phyloP scores from a whole-genome alignment of 2,888 invertebrate species.

The Pristionchus exspectatus region DNA sequence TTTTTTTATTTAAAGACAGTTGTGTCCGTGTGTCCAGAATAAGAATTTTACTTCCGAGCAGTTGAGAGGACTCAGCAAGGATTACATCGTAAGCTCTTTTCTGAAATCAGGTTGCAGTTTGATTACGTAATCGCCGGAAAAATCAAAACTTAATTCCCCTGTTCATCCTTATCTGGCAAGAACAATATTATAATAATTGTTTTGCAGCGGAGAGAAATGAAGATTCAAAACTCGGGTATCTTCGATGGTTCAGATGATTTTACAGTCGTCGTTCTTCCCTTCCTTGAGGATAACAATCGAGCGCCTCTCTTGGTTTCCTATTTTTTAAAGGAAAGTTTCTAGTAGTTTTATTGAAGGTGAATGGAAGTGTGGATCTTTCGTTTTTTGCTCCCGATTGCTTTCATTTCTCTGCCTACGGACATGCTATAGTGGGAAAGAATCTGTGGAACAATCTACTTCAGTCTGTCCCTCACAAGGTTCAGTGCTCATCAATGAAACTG shows the following conservation, averaged over 20 bases:
- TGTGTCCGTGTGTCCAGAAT: slow-evolving; percentile 69
- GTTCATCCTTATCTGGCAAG: neutral
- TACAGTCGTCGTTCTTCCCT: slow-evolving; percentile 71
- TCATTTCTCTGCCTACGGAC: slow-evolving; percentile 69
- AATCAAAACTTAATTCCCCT: too few relatives aligned
- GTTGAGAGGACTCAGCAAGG: slow-evolving; percentile 63
- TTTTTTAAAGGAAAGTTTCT: neutral
- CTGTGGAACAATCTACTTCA: slow-evolving; percentile 64
- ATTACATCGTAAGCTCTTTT: slow-evolving; percentile 62
- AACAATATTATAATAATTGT: neutral
- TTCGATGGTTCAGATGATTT: slow-evolving; percentile 71
- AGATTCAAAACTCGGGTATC: neutral
- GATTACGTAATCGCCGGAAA: too few relatives aligned
- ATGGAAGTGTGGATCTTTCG: slow-evolving; percentile 66
- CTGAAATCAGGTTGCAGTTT: too few relatives aligned
- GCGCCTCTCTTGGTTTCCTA: slow-evolving; percentile 60
- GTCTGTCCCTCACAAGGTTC: slow-evolving; percentile 19
- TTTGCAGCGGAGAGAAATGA: neutral
- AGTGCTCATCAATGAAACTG: neutral
- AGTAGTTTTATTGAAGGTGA: slow-evolving; percentile 8
- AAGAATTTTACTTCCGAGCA: slow-evolving; percentile 65
- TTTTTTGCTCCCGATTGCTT: slow-evolving; percentile 73
- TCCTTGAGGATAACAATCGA: slow-evolving; percentile 65
- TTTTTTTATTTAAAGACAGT: slow-evolving; percentile 58
- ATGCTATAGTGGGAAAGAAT: slow-evolving; percentile 63